These are phyloP conservation scores for Pelmatolapia mariae DNA, from an alignment of 2,113 vertebrate genomes.

Conservation along the genomic window DNA sequence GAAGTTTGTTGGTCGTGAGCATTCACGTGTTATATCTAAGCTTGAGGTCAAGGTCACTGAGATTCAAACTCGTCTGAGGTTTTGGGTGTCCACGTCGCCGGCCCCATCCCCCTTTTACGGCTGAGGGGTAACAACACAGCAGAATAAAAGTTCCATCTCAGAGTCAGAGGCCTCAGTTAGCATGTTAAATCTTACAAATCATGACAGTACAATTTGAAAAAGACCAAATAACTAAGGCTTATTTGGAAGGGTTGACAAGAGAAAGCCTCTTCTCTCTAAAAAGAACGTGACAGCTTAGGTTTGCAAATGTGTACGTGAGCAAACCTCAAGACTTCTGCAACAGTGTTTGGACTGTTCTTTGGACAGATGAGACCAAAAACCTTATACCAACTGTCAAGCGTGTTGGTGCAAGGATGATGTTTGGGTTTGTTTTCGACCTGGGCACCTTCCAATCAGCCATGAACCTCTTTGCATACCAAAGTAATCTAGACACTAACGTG, in stretches of 20 bases:
- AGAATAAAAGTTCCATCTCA: fast-evolving
- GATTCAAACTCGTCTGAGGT: background rate
- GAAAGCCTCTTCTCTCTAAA: background rate
- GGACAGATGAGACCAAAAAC: background rate
- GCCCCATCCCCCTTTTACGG: background rate
- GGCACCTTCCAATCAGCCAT: background rate
- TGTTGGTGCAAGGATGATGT: background rate
- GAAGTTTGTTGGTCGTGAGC: background rate
- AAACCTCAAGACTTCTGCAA: background rate
- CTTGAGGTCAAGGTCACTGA: fast-evolving
- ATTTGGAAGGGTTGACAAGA: background rate
- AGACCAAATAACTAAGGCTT: background rate
- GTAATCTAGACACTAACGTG: background rate
- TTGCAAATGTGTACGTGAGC: background rate
- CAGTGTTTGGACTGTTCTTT: background rate
- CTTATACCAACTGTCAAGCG: background rate
- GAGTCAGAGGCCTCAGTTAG: background rate
- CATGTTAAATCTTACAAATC: background rate
- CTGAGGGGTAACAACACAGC: background rate
- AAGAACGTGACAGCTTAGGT: background rate
- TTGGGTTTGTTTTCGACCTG: background rate
- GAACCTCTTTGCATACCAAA: background rate
- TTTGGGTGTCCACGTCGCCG: background rate
- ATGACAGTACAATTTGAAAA: background rate
- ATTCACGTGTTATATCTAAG: background rate